Conservation (phyloP, 2,888 invertebrate genomes). For the Lymantria monacha region DNA sequence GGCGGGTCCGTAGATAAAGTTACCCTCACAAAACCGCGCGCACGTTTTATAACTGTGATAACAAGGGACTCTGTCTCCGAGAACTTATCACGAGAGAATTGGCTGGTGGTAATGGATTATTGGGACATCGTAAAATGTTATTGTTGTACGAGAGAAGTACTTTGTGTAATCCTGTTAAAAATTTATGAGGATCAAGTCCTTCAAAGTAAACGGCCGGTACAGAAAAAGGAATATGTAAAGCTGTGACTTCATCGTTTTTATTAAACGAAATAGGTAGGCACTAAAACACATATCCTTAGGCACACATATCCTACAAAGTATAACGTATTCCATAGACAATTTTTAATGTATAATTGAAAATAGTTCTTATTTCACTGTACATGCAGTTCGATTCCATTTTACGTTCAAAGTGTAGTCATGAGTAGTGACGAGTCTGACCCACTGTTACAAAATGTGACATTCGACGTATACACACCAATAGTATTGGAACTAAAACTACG, state of each 20-base stretch:
- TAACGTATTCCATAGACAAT: no score
- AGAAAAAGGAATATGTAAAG: neutral
- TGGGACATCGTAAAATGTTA: slow-evolving; percentile 7
- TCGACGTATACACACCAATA: no score
- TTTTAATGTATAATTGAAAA: no score
- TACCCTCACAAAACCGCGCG: slow-evolving; percentile 4
- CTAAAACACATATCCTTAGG: no score
- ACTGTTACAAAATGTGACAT: no score
- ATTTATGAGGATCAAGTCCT: neutral
- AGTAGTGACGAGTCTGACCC: no score
- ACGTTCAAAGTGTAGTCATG: no score
- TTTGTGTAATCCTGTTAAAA: neutral
- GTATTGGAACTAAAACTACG: no score
- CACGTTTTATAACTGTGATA: slow-evolving; percentile 9
- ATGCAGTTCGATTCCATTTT: no score
- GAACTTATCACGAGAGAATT: slow-evolving; percentile 6
- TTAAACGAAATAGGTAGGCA: no score
- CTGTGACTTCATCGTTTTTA: neutral
- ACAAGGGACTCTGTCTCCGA: slow-evolving; percentile 5
- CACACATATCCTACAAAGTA: no score
- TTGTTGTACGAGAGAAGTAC: slow-evolving; percentile 4
- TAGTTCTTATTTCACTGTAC: no score
- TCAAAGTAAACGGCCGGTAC: neutral
- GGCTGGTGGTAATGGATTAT: slow-evolving; percentile 6
- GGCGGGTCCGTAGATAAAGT: slow-evolving; percentile 9